Base-by-base conservation (phyloP, 2,113 vertebrate species). In the Cryptomyrus ogoouensis region DNA sequence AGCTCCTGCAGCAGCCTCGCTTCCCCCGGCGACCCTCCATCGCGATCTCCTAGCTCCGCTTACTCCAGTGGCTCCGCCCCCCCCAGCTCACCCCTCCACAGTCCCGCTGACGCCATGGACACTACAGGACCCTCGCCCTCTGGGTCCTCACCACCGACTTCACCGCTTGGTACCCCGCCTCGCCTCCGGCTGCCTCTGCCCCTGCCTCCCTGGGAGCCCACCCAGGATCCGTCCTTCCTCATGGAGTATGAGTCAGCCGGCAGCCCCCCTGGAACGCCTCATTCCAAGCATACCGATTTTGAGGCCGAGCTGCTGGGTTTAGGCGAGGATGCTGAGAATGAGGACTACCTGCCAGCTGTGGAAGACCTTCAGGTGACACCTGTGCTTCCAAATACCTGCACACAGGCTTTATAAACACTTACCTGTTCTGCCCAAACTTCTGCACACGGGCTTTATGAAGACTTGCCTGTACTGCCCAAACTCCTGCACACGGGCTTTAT, bases 1-100 rank as follows among this genome's bases (percentile, higher is more conserved):
- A 94, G 96, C 94, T 97, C 96, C 1, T 96, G 96, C 89, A 97
- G 97, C 93, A 97, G 97, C 47, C 92, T 96, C 91, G 96, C 96
- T 0, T 97, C 97, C 0, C 97, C 97, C 42, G 95, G 96, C 0
- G 95, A 96, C 85, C 94, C 95, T 91, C 94, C 93, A 91, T 96
- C 96, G 0, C 94, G 96, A 10, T 97, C 96, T 0, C 93, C 96
- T 0, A 97, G 97, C 90, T 97, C 97, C 0, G 96, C 97, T 74
- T 97, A 97, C 93, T 97, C 97, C 58, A 97, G 97, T 19, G 96
- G 95, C 27, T 96, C 94, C 0, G 94, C 93, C 88, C 88, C 90
- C 35, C 66, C 90, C 0, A 42, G 96, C 91, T 94, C 95, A 83
- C 95, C 95, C 87, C 91, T 95, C 85, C 93, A 95, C 90, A 93